A percentile compares a stretch with the other conserved stretches of the same genome.
phyloP scores from a whole-genome alignment of 2,113 vertebrate genomes.

The Phaethornis superciliosus region DNA sequence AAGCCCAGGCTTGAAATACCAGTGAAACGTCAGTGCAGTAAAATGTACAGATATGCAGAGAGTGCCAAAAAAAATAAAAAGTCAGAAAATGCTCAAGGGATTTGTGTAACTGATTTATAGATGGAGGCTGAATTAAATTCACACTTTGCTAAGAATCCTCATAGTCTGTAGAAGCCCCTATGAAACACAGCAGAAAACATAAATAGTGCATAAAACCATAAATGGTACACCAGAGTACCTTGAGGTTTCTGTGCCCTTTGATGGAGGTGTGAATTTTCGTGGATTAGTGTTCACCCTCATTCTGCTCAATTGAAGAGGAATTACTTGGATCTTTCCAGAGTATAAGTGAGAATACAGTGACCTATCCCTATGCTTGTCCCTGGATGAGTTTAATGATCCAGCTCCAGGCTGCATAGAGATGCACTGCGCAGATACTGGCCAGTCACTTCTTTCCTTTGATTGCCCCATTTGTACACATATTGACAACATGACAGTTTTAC shows the following conservation, averaged over 20 bases:
- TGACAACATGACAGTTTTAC: background rate
- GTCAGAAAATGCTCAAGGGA: slow-evolving; percentile 25
- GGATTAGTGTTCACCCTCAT: background rate
- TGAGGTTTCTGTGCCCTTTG: background rate
- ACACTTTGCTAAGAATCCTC: background rate
- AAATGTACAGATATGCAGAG: slow-evolving; percentile 9
- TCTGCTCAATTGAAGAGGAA: background rate
- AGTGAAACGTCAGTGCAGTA: background rate
- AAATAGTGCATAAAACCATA: fast-evolving
- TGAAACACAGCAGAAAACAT: background rate
- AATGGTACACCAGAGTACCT: background rate
- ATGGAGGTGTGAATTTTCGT: background rate
- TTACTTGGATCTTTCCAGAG: background rate
- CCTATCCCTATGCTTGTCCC: background rate
- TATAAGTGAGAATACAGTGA: background rate
- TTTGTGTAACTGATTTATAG: slow-evolving; percentile 31
- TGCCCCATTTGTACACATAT: background rate
- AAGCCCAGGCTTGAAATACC: background rate
- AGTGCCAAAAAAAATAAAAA: background rate
- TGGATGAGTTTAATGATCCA: background rate
- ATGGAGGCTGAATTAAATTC: slow-evolving; percentile 2
- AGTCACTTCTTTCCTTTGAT: background rate
- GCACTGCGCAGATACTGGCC: background rate
- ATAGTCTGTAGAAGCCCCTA: background rate
- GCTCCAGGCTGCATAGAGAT: background rate